Evolutionary conservation across 92 coral and sea anemone species (phyloP).

Genomic region (Siderastrea radians): DNA sequence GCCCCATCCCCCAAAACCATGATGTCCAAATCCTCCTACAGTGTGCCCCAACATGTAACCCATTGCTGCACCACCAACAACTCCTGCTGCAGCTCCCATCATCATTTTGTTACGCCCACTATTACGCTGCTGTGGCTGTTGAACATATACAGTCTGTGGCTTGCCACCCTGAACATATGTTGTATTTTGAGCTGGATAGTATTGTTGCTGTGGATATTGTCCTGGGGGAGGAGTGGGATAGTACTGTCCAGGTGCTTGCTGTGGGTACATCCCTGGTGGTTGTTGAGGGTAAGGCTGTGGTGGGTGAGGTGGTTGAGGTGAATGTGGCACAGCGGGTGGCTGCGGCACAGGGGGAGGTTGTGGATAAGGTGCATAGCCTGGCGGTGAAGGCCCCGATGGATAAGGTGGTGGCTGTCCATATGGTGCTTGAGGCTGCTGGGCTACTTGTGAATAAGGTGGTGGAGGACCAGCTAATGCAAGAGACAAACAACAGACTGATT

Average conservation of each 20-base stretch:
- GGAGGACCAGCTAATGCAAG: constrained; percentile 63
- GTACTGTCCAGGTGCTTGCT: constrained; percentile 57
- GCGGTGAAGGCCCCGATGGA: constrained; percentile 56
- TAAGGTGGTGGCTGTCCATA: constrained; percentile 74
- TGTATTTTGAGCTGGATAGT: constrained; percentile 72
- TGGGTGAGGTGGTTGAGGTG: constrained; percentile 62
- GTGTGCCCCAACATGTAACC: constrained; percentile 97
- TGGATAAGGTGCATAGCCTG: constrained; percentile 70
- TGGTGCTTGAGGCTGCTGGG: constrained; percentile 65
- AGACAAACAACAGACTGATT: neutral
- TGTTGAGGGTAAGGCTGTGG: constrained; percentile 62
- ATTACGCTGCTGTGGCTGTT: constrained; percentile 58
- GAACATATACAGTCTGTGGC: constrained; percentile 90
- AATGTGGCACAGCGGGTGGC: constrained; percentile 39
- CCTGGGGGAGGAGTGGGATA: constrained; percentile 81
- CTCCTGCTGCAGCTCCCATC: constrained; percentile 99
- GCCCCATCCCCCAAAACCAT: constrained; percentile 90
- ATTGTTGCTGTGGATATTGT: constrained; percentile 80
- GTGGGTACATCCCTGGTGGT: constrained; percentile 70
- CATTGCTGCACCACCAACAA: constrained; percentile 95
- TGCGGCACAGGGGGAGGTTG: constrained; percentile 61
- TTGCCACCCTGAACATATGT: constrained; percentile 74
- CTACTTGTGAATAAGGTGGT: constrained; percentile 71
- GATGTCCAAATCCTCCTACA: constrained; percentile 90
- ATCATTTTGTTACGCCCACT: constrained; percentile 66